A percentile compares a stretch with the other conserved stretches of the same genome.
These are phyloP conservation scores for Eledona agricola DNA, from an alignment of 2,888 invertebrate species.

Conservation along the genomic window DNA sequence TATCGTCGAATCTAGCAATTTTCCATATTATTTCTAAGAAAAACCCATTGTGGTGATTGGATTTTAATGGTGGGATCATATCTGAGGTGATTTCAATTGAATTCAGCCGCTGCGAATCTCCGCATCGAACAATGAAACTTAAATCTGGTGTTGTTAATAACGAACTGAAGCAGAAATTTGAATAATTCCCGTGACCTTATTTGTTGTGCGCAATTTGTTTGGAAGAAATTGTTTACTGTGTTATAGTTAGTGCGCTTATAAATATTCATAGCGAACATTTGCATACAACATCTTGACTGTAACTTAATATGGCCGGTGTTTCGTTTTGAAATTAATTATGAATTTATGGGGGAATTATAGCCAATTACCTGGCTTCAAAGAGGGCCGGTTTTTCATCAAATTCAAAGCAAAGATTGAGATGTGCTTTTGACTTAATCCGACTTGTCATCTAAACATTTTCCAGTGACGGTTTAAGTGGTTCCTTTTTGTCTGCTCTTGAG, in stretches of 20 bases:
- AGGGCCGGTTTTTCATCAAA: conserved; percentile 8
- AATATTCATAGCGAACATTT: conserved; percentile 24
- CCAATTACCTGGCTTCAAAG: conserved; percentile 19
- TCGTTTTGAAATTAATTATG: conserved; percentile 20
- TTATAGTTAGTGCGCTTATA: conserved; percentile 11
- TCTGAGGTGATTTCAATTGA: too few relatives aligned
- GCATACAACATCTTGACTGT: conserved; percentile 21
- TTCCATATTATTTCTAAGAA: too few relatives aligned
- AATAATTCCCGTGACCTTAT: conserved; percentile 32
- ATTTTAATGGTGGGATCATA: too few relatives aligned
- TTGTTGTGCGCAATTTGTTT: conserved; percentile 17
- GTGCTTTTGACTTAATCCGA: conserved; percentile 7
- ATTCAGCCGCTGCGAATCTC: conserved; percentile 4
- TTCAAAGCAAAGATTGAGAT: conserved; percentile 7
- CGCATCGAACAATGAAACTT: conserved; percentile 13
- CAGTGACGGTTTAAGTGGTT: conserved; percentile 2
- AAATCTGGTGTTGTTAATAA: conserved; percentile 28
- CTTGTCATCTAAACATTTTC: conserved; percentile 18
- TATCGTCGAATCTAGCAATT: too few relatives aligned
- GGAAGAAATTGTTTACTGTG: conserved; percentile 7
- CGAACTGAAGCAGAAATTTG: conserved; percentile 27
- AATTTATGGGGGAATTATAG: conserved; percentile 16
- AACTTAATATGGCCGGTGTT: conserved; percentile 21
- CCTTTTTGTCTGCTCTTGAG: conserved; percentile 2
- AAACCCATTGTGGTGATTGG: too few relatives aligned